A percentile compares a stretch with the other conserved stretches of the same genome.
Conservation (phyloP, 35 echinoderm and acorn worm genomes). For the Lytechinus variegatus region DNA sequence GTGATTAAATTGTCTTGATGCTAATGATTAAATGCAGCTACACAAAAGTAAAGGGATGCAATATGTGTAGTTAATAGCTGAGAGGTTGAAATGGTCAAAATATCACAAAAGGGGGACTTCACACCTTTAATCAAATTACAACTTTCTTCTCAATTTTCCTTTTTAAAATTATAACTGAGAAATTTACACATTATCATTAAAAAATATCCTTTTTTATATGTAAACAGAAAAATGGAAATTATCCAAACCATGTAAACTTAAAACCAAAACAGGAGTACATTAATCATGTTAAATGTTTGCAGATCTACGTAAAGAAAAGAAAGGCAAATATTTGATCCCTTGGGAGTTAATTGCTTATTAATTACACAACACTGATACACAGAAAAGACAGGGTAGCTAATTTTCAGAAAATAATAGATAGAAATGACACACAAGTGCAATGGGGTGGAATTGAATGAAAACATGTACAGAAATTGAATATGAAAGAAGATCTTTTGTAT, state of each 20-base stretch:
- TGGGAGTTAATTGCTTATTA: background rate
- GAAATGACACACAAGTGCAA: background rate
- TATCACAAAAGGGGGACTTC: background rate
- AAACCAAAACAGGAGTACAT: too few species aligned
- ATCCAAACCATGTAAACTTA: too few species aligned
- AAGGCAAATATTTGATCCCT: too few species aligned
- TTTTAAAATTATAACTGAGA: too few species aligned
- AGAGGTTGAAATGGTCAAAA: background rate
- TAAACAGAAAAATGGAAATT: too few species aligned
- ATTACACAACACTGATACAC: background rate
- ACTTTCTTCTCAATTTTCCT: too few species aligned
- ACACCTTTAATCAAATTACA: background rate
- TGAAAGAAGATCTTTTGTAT: background rate
- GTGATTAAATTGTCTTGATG: background rate
- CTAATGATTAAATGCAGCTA: background rate
- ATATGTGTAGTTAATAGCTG: background rate
- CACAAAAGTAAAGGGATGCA: background rate
- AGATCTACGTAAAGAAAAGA: too few species aligned
- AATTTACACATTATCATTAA: too few species aligned
- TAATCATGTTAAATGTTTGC: too few species aligned
- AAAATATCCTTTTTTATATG: too few species aligned
- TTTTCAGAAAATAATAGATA: background rate
- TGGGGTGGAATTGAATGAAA: background rate
- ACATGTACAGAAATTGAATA: background rate
- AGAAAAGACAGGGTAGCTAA: background rate